phyloP scores from a whole-genome alignment of 2,888 invertebrate genomes.

The Machimus rusticus region DNA sequence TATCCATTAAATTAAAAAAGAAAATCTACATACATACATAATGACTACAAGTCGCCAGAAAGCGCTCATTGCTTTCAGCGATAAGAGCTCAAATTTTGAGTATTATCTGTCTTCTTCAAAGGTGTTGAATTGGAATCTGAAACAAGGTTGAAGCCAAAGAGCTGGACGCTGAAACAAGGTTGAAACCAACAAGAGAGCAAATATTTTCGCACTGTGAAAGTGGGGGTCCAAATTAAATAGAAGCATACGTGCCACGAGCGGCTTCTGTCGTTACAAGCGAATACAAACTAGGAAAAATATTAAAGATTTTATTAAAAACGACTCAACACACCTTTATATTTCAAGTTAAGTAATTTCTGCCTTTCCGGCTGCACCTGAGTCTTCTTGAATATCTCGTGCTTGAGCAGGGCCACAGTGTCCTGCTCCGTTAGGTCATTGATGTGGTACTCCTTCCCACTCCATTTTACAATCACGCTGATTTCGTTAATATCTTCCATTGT shows the following conservation, averaged over 20 bases:
- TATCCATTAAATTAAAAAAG: not conserved
- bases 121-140: not conserved
- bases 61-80: not conserved
- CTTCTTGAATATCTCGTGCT: slow-evolving; percentile 83
- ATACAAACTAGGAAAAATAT: not conserved
- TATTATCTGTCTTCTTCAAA: not conserved
- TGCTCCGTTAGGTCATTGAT: slow-evolving; percentile 77
- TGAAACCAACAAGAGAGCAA: not conserved
- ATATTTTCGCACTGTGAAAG: not conserved
- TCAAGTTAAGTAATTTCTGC: slow-evolving; percentile 92
- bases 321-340: slow-evolving; percentile 79
- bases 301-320: not conserved
- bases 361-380: slow-evolving; percentile 92
- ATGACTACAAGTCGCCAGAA: too few species aligned
- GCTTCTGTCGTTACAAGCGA: not conserved
- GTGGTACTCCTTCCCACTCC: slow-evolving; percentile 90
- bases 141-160: not conserved
- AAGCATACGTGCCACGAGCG: not conserved
- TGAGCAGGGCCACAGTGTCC: slow-evolving; percentile 81
- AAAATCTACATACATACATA: not conserved
- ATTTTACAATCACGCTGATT: slow-evolving; percentile 79
- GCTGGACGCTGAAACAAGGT: not conserved
- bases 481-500: slow-evolving; percentile 52
- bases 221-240: not conserved
- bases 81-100: not conserved